These are phyloP conservation scores for Glyptemys insculpta DNA, from an alignment of 2,797 vertebrate species.

Conservation along the genomic window DNA sequence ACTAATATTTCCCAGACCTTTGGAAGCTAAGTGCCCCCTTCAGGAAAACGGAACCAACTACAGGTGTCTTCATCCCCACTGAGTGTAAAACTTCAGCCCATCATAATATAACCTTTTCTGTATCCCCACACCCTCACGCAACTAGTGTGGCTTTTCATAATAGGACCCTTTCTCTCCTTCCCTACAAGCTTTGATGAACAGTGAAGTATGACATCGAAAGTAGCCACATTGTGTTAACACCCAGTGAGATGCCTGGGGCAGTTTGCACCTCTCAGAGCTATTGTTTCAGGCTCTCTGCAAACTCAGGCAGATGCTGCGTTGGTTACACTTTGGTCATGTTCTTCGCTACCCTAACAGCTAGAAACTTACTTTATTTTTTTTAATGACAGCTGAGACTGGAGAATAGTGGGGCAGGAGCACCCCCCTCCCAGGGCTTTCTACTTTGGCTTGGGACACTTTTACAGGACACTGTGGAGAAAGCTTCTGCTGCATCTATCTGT, in stretches of 20 bases:
- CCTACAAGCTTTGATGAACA: background rate
- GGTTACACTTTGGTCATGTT: background rate
- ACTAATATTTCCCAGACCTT: too few species aligned
- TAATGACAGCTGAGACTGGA: background rate
- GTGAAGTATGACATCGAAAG: background rate
- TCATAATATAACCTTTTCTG: too few species aligned
- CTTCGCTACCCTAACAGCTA: conserved; percentile 5
- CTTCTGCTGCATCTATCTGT: background rate
- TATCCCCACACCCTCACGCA: too few species aligned
- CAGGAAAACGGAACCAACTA: too few species aligned
- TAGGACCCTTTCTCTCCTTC: background rate
- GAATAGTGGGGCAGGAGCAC: background rate
- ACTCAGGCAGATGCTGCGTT: background rate
- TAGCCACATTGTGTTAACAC: background rate
- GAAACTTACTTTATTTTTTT: background rate
- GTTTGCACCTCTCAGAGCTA: background rate
- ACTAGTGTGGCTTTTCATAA: too few species aligned
- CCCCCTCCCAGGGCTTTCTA: too few species aligned
- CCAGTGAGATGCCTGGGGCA: accelerated
- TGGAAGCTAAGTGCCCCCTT: too few species aligned
- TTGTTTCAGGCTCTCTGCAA: background rate
- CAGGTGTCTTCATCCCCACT: too few species aligned
- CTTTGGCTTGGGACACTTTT: too few species aligned
- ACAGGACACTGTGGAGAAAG: background rate
- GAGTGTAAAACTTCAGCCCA: too few species aligned